A percentile compares a stretch with the other conserved stretches of the same genome.
Evolutionary conservation across 2,797 vertebrate species (phyloP).

Genomic region (Avahi laniger): DNA sequence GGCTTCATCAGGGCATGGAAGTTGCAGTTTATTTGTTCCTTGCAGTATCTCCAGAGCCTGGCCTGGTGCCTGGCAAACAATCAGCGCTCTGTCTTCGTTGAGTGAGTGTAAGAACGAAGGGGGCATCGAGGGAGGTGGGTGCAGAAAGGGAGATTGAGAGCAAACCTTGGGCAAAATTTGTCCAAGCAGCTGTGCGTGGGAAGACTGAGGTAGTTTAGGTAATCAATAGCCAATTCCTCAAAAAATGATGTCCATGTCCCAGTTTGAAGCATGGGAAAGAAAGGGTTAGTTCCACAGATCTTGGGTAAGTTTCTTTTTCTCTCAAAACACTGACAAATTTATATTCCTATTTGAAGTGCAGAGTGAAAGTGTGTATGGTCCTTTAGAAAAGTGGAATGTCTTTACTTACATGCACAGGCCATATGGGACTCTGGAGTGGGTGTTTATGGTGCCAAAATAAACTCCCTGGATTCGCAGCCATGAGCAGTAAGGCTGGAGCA

Average conservation of each 20-base stretch:
- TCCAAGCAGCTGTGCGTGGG: neutral
- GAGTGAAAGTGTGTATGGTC: slow-evolving; percentile 37
- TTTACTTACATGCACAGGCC: slow-evolving; percentile 42
- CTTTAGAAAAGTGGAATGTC: slow-evolving; percentile 58
- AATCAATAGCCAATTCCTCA: neutral
- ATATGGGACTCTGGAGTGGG: slow-evolving; percentile 61
- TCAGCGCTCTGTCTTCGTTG: neutral
- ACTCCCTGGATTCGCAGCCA: slow-evolving; percentile 36
- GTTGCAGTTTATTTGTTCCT: neutral
- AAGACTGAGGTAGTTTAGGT: neutral
- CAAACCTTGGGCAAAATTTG: no score
- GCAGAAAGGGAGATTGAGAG: neutral
- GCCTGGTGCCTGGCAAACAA: neutral
- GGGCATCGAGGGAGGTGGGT: neutral
- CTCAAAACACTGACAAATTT: slow-evolving; percentile 4
- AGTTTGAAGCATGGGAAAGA: neutral
- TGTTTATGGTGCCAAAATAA: slow-evolving; percentile 68
- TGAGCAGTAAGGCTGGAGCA: slow-evolving; percentile 36
- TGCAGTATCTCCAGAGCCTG: neutral
- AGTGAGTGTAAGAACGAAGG: neutral
- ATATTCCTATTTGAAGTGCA: slow-evolving; percentile 63
- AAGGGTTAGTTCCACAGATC: neutral
- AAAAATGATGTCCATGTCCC: neutral
- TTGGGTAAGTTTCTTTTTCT: neutral
- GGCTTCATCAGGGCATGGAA: neutral